phyloP scores from a whole-genome alignment of 2,888 invertebrate genomes.

The Rhagophthalmus giganteus region DNA sequence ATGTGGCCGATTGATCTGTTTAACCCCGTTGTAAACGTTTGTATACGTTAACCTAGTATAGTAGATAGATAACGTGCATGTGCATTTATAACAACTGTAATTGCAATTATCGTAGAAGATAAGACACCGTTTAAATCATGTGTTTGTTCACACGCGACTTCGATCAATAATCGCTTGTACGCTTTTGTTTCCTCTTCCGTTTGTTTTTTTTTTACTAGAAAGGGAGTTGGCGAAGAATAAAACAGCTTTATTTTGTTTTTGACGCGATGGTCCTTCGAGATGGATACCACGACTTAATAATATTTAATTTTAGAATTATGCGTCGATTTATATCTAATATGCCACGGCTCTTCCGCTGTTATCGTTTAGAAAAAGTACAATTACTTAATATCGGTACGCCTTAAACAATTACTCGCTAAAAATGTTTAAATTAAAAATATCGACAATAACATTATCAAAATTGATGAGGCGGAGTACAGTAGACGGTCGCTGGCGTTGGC shows the following conservation, averaged over 20 bases:
- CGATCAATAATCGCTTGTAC: too few relatives aligned
- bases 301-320: too few relatives aligned
- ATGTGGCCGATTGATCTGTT: too few relatives aligned
- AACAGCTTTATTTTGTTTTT: too few relatives aligned
- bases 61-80: too few relatives aligned
- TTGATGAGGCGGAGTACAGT: conserved; percentile 12
- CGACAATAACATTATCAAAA: conserved; percentile 16
- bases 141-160: background rate
- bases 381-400: conserved; percentile 23
- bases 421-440: conserved; percentile 17
- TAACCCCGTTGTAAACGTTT: too few relatives aligned
- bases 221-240: too few relatives aligned
- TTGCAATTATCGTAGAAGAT: background rate
- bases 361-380: conserved; percentile 20
- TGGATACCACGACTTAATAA: too few relatives aligned
- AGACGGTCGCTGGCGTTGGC: conserved; percentile 17
- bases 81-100: background rate
- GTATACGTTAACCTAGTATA: too few relatives aligned
- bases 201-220: too few relatives aligned
- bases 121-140: background rate
- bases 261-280: too few relatives aligned
- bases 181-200: too few relatives aligned
- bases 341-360: conserved; percentile 11
- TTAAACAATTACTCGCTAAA: conserved; percentile 19
- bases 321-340: conserved; percentile 13